Base-by-base conservation (phyloP, 2,888 invertebrate species). In the Metacarcinus magister region DNA sequence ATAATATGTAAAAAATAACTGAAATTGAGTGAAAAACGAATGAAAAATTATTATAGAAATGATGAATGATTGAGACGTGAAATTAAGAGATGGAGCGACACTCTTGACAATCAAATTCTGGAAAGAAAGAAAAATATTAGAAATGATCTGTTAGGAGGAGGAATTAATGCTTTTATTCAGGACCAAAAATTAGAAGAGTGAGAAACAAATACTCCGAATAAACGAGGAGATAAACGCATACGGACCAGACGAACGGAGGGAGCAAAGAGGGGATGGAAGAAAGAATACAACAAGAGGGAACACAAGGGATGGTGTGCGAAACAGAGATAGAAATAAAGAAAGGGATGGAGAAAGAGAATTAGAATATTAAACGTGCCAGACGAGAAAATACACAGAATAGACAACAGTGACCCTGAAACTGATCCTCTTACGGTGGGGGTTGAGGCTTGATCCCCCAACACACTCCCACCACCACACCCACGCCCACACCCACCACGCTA, bases 341-440 rank as follows among this genome's bases (percentile, higher is more conserved):
- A 28, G 28, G 4, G 28, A 75, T 5, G 28, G 75, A 28, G 7
- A 28, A 28, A 75, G 28, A 75, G 75, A 75, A 10, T 28, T 4
- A 28, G 82, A 82, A 82, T 82, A 32, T 82, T 82, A 82, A 82
- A 32, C 82, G 28, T 82, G 32, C 82, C 82, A 82, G 32, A 82
- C 82, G 82, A 82, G 82, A 82, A 82, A 82, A 82, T 32, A 82
- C 82, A 82, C 82, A 32, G 32, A 32, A 82, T 82, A 82, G 82
- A 82, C 82, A 82, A 82, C 0, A 82, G 82, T 82, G 32, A 82
- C 82, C 82, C 82, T 82, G 82, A 1, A 82, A 82, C 82, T 82
- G 82, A 82, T 82, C 82, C 82, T 82, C 82, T 82, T 82, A 82
- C 82, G 32, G 28, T 13, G 32, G 82, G 82, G 7, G 32, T 23